phyloP scores from a whole-genome alignment of 2,113 vertebrate species.

The Paramormyrops kingsleyae region DNA sequence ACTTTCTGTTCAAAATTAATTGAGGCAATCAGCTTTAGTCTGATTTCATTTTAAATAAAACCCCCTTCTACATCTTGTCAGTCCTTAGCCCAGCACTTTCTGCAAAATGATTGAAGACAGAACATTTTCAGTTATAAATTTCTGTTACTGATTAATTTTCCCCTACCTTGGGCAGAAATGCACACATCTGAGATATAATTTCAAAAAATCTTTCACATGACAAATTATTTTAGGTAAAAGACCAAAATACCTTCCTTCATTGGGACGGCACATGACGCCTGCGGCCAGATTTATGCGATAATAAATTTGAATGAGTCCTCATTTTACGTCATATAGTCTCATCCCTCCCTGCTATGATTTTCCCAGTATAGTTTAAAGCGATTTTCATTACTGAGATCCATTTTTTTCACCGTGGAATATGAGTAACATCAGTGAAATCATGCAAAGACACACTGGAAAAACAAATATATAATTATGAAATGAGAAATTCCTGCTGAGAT shows the following conservation, averaged over 20 bases:
- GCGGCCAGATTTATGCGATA: background rate
- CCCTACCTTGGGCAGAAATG: background rate
- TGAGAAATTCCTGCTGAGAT: background rate
- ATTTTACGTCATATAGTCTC: background rate
- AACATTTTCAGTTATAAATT: background rate
- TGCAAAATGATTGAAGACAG: background rate
- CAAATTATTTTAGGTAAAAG: conserved; percentile 7
- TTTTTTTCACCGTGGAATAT: background rate
- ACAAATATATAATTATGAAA: background rate
- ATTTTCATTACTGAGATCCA: background rate
- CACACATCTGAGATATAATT: background rate
- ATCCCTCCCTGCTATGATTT: background rate
- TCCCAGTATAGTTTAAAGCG: background rate
- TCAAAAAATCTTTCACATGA: background rate
- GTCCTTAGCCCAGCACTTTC: background rate
- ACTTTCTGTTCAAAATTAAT: background rate
- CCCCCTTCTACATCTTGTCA: background rate
- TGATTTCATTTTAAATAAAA: background rate
- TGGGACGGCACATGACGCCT: background rate
- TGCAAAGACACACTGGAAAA: background rate
- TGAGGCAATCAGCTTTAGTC: background rate
- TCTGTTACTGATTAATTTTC: background rate
- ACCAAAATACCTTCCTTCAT: background rate
- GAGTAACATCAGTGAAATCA: background rate
- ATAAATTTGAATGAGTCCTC: background rate